These are phyloP conservation scores for Drosophila nr. perissopoda DNA, from an alignment of 2,888 invertebrate species.

Conservation along the genomic window DNA sequence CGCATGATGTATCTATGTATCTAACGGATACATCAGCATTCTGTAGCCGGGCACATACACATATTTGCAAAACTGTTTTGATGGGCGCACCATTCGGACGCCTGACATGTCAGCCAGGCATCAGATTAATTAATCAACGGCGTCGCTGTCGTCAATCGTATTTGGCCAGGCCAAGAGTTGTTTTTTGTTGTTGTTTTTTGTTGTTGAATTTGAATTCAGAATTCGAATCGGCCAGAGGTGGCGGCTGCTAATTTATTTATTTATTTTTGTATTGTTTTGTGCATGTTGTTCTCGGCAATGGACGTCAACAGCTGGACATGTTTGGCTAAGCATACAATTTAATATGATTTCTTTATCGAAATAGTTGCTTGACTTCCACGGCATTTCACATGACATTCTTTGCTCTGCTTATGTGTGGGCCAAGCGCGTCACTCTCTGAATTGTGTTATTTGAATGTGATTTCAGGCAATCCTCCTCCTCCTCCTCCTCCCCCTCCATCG, in stretches of 20 bases:
- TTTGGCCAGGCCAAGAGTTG: conserved; percentile 36
- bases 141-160: conserved; percentile 74
- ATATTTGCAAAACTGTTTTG: conserved; percentile 40
- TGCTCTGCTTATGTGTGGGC: conserved; percentile 45
- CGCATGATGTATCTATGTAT: conserved; percentile 24
- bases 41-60: not conserved
- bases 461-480: conserved; percentile 22
- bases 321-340: conserved; percentile 57
- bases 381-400: conserved; percentile 61
- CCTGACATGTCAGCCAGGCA: conserved; percentile 60
- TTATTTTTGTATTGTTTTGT: conserved; percentile 63
- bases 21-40: conserved; percentile 29
- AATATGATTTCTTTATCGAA: conserved; percentile 70
- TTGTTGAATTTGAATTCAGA: conserved; percentile 42
- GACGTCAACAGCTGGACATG: conserved; percentile 76
- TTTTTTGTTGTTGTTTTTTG: not conserved
- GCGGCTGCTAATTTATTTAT: conserved; percentile 65
- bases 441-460: conserved; percentile 16
- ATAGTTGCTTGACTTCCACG: conserved; percentile 58
- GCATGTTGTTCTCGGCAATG: conserved; percentile 46
- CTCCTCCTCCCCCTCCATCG: not conserved
- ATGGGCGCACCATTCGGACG: conserved; percentile 38
- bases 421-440: conserved; percentile 47
- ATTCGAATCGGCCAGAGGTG: conserved; percentile 37
- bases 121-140: conserved; percentile 81